Percentiles rank a stretch among this genome's conserved stretches.
These are phyloP conservation scores for Rhinoraja longicauda DNA, from an alignment of 2,797 vertebrate species.

Conservation along the genomic window DNA sequence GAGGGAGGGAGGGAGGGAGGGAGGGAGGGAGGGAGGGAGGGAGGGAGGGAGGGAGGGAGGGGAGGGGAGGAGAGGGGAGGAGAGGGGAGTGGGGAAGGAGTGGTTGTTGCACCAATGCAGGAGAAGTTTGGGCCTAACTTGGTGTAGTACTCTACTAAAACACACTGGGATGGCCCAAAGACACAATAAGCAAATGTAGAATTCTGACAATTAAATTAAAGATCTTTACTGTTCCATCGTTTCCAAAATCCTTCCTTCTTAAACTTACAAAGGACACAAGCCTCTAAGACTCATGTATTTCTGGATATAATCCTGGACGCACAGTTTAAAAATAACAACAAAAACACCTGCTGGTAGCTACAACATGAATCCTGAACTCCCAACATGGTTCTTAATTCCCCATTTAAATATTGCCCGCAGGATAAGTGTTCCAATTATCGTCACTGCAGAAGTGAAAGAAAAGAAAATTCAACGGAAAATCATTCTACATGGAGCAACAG, in stretches of 20 bases:
- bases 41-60: no score
- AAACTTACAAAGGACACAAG: neutral
- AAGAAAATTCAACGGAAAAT: neutral
- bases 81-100: no score
- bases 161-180: neutral
- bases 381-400: neutral
- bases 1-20: no score
- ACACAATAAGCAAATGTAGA: neutral
- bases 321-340: neutral
- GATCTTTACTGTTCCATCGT: neutral
- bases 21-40: no score
- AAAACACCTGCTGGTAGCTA: neutral
- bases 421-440: neutral
- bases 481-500: neutral
- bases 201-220: neutral
- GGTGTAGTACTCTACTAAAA: neutral
- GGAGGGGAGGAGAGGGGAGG: no score
- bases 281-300: neutral
- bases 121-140: no score
- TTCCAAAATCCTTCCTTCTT: neutral
- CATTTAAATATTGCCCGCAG: neutral
- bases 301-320: neutral
- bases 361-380: neutral
- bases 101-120: no score
- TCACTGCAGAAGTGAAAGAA: neutral